A percentile compares a stretch with the other conserved stretches of the same genome.
Evolutionary conservation across 2,797 vertebrate species (phyloP).

Genomic region (Parambassis ranga): DNA sequence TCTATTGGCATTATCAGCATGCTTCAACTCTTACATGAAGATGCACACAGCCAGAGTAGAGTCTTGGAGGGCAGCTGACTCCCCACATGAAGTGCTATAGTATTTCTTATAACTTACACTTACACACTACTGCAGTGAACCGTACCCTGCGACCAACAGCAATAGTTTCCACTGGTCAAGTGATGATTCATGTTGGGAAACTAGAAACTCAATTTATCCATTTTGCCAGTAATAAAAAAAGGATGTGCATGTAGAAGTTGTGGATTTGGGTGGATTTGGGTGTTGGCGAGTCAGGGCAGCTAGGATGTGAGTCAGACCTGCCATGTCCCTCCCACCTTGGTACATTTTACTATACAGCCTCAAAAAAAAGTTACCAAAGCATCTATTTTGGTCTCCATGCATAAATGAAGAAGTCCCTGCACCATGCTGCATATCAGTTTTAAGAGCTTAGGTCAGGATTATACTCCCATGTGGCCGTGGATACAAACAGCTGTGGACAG

Average conservation of each 20-base stretch:
- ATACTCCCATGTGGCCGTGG: too few relatives aligned
- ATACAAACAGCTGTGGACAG: too few relatives aligned
- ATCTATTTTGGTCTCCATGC: slow-evolving; percentile 43
- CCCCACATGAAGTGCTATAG: not conserved
- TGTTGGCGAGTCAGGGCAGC: not conserved
- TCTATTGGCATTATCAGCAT: slow-evolving; percentile 47
- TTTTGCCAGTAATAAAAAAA: slow-evolving; percentile 15
- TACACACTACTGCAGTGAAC: slow-evolving; percentile 2
- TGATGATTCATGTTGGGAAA: slow-evolving; percentile 29
- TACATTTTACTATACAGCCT: not conserved
- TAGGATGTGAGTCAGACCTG: slow-evolving; percentile 15
- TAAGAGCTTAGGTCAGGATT: slow-evolving; percentile 1
- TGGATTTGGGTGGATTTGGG: slow-evolving; percentile 18
- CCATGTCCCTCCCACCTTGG: slow-evolving; percentile 1
- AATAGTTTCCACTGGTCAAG: slow-evolving; percentile 24
- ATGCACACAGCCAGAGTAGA: not conserved
- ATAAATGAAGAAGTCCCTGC: slow-evolving; percentile 27
- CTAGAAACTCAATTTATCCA: slow-evolving; percentile 31
- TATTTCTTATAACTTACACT: slow-evolving; percentile 36
- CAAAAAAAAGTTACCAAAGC: slow-evolving; percentile 2
- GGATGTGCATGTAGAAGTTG: too few relatives aligned
- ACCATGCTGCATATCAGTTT: slow-evolving; percentile 14
- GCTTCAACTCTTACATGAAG: slow-evolving; percentile 4
- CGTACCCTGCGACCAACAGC: slow-evolving; percentile 2
- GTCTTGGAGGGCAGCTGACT: not conserved